Conservation (phyloP, 2,113 vertebrate genomes). For the Mus spicilegus region DNA sequence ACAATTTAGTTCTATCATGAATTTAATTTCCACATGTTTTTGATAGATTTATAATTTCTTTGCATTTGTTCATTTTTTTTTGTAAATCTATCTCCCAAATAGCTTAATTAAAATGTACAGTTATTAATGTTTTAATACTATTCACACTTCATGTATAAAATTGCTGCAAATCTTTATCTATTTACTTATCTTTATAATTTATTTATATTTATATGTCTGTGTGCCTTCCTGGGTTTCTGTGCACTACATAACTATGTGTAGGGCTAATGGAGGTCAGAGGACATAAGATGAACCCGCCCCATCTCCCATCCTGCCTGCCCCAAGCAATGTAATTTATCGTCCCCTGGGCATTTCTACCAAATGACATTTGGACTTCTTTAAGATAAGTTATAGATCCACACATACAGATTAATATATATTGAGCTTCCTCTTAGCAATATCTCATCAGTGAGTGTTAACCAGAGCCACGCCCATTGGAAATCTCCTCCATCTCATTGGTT, state of each 20-base stretch:
- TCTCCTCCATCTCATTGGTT: neutral
- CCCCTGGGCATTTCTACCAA: conserved; percentile 21
- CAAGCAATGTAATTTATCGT: conserved; percentile 39
- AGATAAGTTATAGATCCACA: neutral
- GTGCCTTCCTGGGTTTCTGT: neutral
- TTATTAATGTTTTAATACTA: neutral
- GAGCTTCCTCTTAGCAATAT: conserved; percentile 30
- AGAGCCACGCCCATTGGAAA: neutral
- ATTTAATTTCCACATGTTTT: neutral
- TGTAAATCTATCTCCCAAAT: neutral
- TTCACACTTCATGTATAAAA: neutral
- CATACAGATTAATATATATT: neutral
- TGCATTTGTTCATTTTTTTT: neutral
- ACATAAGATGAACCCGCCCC: neutral
- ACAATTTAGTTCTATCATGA: neutral
- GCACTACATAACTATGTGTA: no score
- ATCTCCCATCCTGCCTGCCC: no score
- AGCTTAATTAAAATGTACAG: neutral
- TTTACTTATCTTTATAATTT: neutral
- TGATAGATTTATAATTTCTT: neutral
- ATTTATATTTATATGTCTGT: neutral
- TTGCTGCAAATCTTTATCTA: neutral
- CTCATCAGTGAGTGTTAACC: neutral
- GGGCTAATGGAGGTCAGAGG: neutral
- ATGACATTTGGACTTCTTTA: neutral